Evolutionary conservation across 2,888 invertebrate genomes (phyloP).

Genomic region (Eupithecia dodoneata): DNA sequence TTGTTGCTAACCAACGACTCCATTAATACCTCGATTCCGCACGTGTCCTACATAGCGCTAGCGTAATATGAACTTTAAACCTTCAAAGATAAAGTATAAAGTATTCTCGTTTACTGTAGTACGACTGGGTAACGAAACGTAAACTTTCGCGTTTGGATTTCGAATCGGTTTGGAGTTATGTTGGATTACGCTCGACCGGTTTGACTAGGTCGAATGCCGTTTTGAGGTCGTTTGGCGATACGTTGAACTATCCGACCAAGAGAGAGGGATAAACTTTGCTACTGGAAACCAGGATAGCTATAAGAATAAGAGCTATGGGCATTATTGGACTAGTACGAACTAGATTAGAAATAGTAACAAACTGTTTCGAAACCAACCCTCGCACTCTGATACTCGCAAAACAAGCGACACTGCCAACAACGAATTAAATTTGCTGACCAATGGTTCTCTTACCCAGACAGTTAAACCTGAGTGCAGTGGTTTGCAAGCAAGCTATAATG

Average conservation of each 20-base stretch:
- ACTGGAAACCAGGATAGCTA: slow-evolving; percentile 53
- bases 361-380: slow-evolving; percentile 66
- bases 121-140: slow-evolving; percentile 64
- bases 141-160: slow-evolving; percentile 81
- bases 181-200: slow-evolving; percentile 75
- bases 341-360: slow-evolving; percentile 70
- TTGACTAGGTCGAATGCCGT: slow-evolving; percentile 79
- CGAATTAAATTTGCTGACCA: slow-evolving; percentile 59
- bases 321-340: slow-evolving; percentile 54
- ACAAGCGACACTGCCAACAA: slow-evolving; percentile 49
- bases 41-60: slow-evolving; percentile 69
- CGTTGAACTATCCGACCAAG: slow-evolving; percentile 62
- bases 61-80: slow-evolving; percentile 63
- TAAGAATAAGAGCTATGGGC: neutral
- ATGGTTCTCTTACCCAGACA: slow-evolving; percentile 47
- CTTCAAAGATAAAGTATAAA: slow-evolving; percentile 47
- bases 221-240: slow-evolving; percentile 81
- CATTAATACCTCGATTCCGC: slow-evolving; percentile 83
- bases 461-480: slow-evolving; percentile 40
- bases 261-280: slow-evolving; percentile 58
- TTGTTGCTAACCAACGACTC: slow-evolving; percentile 66
- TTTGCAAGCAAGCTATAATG: slow-evolving; percentile 53
- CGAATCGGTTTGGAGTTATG: slow-evolving; percentile 76
- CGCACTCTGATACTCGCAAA: slow-evolving; percentile 42
- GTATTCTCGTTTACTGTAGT: slow-evolving; percentile 37